phyloP scores from a whole-genome alignment of 2,797 vertebrate genomes.

The Zonotrichia albicollis region DNA sequence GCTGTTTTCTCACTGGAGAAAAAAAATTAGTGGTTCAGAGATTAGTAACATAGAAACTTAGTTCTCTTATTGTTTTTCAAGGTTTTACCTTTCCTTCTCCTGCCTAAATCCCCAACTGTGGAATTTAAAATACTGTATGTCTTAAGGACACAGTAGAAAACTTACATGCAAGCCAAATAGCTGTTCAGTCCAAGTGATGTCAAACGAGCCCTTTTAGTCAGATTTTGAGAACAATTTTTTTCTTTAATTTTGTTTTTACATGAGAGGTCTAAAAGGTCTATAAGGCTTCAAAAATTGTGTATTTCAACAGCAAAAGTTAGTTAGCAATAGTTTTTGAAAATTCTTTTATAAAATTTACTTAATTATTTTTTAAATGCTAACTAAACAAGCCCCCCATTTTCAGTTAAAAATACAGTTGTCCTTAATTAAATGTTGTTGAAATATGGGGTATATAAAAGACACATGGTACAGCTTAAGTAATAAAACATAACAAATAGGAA shows the following conservation, averaged over 20 bases:
- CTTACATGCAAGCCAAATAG: not conserved
- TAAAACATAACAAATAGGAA: not conserved
- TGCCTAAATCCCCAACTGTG: not conserved
- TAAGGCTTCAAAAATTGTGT: not conserved
- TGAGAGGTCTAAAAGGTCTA: not conserved
- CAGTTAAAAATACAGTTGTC: not conserved
- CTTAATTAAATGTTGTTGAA: not conserved
- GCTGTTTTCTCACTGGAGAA: not conserved
- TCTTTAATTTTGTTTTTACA: not conserved
- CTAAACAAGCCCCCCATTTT: not conserved
- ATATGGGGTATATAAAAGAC: not conserved
- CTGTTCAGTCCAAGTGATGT: not conserved
- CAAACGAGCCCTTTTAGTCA: not conserved
- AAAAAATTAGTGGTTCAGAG: not conserved
- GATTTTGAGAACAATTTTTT: not conserved
- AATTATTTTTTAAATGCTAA: not conserved
- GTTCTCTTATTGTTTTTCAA: not conserved
- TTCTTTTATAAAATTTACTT: not conserved
- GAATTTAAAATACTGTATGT: not conserved
- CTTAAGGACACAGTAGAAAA: not conserved
- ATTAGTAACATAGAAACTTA: not conserved
- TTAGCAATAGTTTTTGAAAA: not conserved
- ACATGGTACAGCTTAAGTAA: not conserved
- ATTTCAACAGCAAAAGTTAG: not conserved
- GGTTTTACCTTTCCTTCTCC: not conserved